phyloP scores from a whole-genome alignment of 1,140 invertebrate genomes.

The Hormaphis cornu region DNA sequence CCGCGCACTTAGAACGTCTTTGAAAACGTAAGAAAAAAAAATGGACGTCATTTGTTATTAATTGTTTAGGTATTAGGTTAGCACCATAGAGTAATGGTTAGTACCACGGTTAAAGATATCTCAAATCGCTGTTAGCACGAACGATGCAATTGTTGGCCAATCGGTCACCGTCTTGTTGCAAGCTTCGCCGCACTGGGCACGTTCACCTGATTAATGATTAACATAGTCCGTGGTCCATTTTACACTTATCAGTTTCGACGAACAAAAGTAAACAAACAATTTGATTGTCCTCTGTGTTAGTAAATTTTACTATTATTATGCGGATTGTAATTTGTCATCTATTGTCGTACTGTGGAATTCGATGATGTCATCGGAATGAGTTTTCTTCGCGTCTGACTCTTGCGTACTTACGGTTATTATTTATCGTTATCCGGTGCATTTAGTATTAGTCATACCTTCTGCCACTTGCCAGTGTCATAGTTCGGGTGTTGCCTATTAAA shows the following conservation, averaged over 20 bases:
- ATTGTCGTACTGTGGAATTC: background rate
- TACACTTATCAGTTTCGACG: background rate
- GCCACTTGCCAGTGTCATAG: background rate
- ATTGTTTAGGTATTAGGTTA: background rate
- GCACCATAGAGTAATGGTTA: too few relatives aligned
- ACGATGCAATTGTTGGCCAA: too few relatives aligned
- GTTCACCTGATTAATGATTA: too few relatives aligned
- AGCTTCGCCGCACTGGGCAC: too few relatives aligned
- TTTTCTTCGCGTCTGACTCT: too few relatives aligned
- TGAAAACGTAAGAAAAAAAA: background rate
- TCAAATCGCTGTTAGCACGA: too few relatives aligned
- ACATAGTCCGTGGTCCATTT: too few relatives aligned
- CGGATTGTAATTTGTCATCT: background rate
- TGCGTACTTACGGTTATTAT: too few relatives aligned
- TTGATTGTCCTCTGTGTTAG: background rate
- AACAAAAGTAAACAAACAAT: conserved; percentile 4
- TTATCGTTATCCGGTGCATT: background rate
- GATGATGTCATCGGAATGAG: background rate
- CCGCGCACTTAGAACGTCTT: conserved; percentile 2
- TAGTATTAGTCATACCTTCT: background rate
- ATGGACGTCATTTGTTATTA: background rate
- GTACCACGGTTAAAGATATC: too few relatives aligned
- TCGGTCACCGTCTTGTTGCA: too few relatives aligned
- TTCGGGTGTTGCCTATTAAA: background rate
- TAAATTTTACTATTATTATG: background rate